These are phyloP conservation scores for Trissonchulus sp. DNA, from an alignment of 2,888 invertebrate species.

Conservation along the genomic window DNA sequence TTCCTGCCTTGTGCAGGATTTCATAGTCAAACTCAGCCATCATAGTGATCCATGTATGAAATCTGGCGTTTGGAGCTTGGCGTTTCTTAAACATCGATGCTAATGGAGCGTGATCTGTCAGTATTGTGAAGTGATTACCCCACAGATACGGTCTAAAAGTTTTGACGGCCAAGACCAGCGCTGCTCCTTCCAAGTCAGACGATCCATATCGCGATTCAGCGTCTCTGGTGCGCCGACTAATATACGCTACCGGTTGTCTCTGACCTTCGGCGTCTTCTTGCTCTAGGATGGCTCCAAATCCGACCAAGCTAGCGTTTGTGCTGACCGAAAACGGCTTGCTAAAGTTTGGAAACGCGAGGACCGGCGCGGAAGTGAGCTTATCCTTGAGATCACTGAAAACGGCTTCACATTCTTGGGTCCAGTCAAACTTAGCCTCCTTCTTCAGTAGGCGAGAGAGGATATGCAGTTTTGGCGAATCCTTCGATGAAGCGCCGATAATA, in stretches of 20 bases:
- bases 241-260: slow-evolving; percentile 30
- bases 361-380: neutral
- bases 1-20: neutral
- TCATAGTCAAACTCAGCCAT: slow-evolving; percentile 5
- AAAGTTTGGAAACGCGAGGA: slow-evolving; percentile 25
- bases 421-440: neutral
- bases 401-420: neutral
- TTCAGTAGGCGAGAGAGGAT: neutral
- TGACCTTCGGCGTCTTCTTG: too few species aligned
- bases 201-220: slow-evolving; percentile 33
- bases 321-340: neutral
- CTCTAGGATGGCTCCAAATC: too few species aligned
- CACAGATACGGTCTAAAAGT: slow-evolving; percentile 28
- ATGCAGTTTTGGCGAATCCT: slow-evolving; percentile 2
- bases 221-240: slow-evolving; percentile 24
- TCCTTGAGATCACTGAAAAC: slow-evolving; percentile 1
- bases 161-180: slow-evolving; percentile 34
- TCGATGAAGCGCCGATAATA: slow-evolving; percentile 10
- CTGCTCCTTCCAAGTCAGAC: slow-evolving; percentile 31
- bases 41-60: neutral
- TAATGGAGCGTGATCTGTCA: slow-evolving; percentile 30
- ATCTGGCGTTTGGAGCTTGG: neutral
- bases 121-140: neutral
- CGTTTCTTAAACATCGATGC: too few species aligned
- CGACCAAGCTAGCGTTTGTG: too few species aligned